phyloP scores from a whole-genome alignment of 2,888 invertebrate genomes.

The Chrysolina oricalcia region DNA sequence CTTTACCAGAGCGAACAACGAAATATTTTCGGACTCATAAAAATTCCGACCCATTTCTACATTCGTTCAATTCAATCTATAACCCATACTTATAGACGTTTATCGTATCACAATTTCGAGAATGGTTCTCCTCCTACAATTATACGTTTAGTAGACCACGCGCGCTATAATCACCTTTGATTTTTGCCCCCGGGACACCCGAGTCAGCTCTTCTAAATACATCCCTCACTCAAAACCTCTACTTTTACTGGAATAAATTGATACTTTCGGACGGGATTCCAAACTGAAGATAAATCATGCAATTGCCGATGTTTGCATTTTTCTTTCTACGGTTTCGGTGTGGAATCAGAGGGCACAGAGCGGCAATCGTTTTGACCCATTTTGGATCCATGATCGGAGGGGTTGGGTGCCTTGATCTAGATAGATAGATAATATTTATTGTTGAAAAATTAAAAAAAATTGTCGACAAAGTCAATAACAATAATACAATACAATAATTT shows the following conservation, averaged over 20 bases:
- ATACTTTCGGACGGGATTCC: constrained; percentile 40
- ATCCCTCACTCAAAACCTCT: constrained; percentile 43
- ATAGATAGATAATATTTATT: no score
- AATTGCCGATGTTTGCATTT: constrained; percentile 30
- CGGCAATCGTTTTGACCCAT: background rate
- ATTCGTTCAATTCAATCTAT: constrained; percentile 36
- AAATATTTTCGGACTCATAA: constrained; percentile 1
- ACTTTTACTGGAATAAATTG: constrained; percentile 46
- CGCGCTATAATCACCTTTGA: constrained; percentile 51
- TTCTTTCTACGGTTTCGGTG: constrained; percentile 21
- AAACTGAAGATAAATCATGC: constrained; percentile 24
- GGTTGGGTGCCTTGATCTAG: no score
- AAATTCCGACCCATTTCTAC: constrained; percentile 30
- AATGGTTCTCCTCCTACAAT: constrained; percentile 52
- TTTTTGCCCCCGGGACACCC: constrained; percentile 44
- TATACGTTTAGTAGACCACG: constrained; percentile 52
- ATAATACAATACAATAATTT: no score
- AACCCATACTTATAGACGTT: constrained; percentile 50
- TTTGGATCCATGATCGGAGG: no score
- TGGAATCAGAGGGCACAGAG: background rate
- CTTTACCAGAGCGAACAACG: background rate
- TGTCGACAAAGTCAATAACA: no score
- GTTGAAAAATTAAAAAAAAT: no score
- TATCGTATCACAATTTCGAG: constrained; percentile 50
- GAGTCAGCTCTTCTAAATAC: constrained; percentile 40